phyloP scores from a whole-genome alignment of 2,797 vertebrate genomes.

The Anguilla obscura region DNA sequence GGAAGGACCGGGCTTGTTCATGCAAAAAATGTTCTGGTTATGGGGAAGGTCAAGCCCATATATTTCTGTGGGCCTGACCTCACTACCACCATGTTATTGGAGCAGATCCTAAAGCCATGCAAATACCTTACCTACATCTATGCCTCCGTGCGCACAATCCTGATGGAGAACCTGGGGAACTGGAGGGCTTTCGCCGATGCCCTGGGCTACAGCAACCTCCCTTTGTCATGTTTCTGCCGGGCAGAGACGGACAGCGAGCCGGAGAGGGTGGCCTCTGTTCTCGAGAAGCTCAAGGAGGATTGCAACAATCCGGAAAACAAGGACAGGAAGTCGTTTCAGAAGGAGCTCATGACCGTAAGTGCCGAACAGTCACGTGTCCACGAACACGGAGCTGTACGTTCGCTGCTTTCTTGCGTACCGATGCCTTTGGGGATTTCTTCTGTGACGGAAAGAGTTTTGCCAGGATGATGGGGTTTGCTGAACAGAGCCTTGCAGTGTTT shows the following conservation, averaged over 20 bases:
- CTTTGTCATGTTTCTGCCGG: constrained; percentile 87
- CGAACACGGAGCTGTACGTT: not conserved
- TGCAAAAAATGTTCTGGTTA: constrained; percentile 87
- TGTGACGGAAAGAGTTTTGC: not conserved
- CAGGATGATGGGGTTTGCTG: not conserved
- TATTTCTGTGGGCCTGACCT: constrained; percentile 87
- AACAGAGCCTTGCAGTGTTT: constrained; percentile 27
- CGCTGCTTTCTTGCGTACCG: not conserved
- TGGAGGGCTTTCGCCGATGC: constrained; percentile 92
- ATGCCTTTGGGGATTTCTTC: not conserved
- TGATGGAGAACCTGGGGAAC: constrained; percentile 95
- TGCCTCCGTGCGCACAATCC: constrained; percentile 87
- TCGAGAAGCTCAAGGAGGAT: constrained; percentile 97
- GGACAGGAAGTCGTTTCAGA: constrained; percentile 95
- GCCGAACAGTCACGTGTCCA: not conserved
- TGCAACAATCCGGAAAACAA: constrained; percentile 86
- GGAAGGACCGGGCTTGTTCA: constrained; percentile 91
- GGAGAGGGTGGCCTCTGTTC: constrained; percentile 88
- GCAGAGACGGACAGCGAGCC: constrained; percentile 89
- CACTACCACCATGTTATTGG: constrained; percentile 83
- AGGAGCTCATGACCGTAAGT: constrained; percentile 93
- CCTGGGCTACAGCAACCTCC: constrained; percentile 83
- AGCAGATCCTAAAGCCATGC: constrained; percentile 93
- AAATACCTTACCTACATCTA: constrained; percentile 98
- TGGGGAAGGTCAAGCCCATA: constrained; percentile 86